These are phyloP conservation scores for Amblyjoppa fuscipennis DNA, from an alignment of 2,888 invertebrate genomes.

Conservation along the genomic window DNA sequence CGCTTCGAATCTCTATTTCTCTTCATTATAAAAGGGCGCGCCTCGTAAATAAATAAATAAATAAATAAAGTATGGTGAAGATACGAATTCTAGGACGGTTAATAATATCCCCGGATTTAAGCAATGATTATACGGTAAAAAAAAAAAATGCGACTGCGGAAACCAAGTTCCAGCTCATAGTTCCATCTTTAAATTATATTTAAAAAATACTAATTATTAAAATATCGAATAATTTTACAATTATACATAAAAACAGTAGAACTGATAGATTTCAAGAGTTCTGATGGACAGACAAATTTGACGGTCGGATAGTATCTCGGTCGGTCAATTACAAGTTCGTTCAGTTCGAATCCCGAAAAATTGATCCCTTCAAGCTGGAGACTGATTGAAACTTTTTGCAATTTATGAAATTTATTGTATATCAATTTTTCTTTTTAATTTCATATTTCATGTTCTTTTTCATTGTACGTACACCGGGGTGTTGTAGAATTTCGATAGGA, in stretches of 20 bases:
- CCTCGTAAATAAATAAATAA: too few relatives aligned
- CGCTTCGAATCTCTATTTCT: too few relatives aligned
- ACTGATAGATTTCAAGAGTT: too few relatives aligned
- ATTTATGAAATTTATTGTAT: constrained; percentile 7
- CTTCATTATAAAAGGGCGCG: too few relatives aligned
- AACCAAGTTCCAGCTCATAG: neutral
- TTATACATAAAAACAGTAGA: neutral
- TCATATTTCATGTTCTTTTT: neutral
- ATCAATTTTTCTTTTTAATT: constrained; percentile 12
- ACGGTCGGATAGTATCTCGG: neutral
- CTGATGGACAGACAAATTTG: neutral
- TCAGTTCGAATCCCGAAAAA: neutral
- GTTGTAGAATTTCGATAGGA: neutral
- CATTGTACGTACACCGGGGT: neutral
- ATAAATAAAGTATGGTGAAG: neutral
- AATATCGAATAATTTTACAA: neutral
- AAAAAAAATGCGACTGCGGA: neutral
- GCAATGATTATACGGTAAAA: neutral
- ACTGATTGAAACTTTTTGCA: neutral
- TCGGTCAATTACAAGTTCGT: neutral
- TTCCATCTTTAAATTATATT: too few relatives aligned
- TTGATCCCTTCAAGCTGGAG: neutral
- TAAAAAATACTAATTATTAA: too few relatives aligned
- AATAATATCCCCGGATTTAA: neutral
- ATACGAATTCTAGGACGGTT: neutral